These are phyloP conservation scores for Amiota mariae DNA, from an alignment of 2,888 invertebrate species.

Conservation along the genomic window DNA sequence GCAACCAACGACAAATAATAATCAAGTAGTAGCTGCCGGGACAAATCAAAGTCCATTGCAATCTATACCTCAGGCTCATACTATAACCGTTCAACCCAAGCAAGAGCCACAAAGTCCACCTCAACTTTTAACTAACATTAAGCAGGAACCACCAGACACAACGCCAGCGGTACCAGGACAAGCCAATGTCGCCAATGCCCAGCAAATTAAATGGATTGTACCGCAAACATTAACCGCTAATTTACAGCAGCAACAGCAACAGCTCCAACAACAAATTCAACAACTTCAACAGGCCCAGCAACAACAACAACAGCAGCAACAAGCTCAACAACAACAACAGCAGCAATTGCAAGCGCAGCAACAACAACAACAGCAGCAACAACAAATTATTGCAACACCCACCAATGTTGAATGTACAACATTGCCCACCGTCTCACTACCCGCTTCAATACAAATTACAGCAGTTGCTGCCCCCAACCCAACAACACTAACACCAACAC, in stretches of 20 bases:
- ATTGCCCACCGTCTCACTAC: constrained; percentile 39
- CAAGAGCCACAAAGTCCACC: constrained; percentile 71
- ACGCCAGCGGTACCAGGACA: constrained; percentile 27
- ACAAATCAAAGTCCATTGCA: constrained; percentile 63
- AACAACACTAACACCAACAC: constrained; percentile 10
- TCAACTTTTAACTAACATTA: constrained; percentile 70
- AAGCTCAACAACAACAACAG: constrained; percentile 46
- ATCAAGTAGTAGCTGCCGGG: background rate
- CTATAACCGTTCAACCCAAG: constrained; percentile 61
- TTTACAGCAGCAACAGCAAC: constrained; percentile 54
- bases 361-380: constrained; percentile 58
- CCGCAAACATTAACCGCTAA: constrained; percentile 51
- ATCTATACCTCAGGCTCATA: constrained; percentile 47
- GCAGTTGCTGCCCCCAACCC: constrained; percentile 36
- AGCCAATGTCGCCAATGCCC: constrained; percentile 34
- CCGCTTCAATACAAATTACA: constrained; percentile 53
- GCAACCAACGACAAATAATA: constrained; percentile 62
- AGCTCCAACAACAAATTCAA: constrained; percentile 48
- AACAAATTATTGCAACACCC: constrained; percentile 58
- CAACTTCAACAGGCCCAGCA: constrained; percentile 37
- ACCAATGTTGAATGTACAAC: constrained; percentile 40
- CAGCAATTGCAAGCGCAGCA: constrained; percentile 63
- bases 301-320: constrained; percentile 47
- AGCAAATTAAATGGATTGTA: constrained; percentile 67
- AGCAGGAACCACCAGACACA: constrained; percentile 70